These are phyloP conservation scores for Anguilla anguilla DNA, from an alignment of 2,797 vertebrate species.

Conservation along the genomic window DNA sequence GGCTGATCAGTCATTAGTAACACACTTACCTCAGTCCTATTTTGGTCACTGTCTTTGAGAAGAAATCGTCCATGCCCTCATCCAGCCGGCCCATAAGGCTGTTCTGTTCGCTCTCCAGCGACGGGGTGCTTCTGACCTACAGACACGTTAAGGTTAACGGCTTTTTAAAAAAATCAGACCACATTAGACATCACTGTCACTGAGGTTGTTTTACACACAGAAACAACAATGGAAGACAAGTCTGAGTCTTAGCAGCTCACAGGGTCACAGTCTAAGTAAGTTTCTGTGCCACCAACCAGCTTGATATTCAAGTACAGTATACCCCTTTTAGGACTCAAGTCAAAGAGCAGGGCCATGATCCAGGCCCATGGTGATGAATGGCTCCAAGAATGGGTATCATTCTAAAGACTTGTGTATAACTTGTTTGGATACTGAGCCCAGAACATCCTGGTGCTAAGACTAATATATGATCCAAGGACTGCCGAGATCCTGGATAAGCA, in stretches of 20 bases:
- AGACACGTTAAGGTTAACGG: conserved; percentile 38
- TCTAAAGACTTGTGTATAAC: neutral
- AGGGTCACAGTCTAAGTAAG: neutral
- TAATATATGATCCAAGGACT: neutral
- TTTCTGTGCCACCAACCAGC: neutral
- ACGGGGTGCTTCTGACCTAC: conserved; percentile 55
- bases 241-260: neutral
- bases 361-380: neutral
- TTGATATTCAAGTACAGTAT: neutral
- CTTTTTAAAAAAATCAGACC: neutral
- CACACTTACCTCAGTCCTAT: conserved; percentile 82
- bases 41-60: conserved; percentile 88
- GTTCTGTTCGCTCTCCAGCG: conserved; percentile 78
- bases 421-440: neutral
- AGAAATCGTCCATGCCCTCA: conserved; percentile 95
- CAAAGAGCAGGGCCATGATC: neutral
- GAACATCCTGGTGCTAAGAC: neutral
- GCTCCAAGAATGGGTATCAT: neutral
- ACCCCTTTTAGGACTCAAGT: neutral
- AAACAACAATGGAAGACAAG: neutral
- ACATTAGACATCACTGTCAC: neutral
- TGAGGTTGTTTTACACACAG: neutral
- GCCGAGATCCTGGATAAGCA: neutral
- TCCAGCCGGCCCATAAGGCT: conserved; percentile 85
- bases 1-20: neutral